Base-by-base conservation (phyloP, 1,140 invertebrate genomes). In the Lasaia peninsularis region DNA sequence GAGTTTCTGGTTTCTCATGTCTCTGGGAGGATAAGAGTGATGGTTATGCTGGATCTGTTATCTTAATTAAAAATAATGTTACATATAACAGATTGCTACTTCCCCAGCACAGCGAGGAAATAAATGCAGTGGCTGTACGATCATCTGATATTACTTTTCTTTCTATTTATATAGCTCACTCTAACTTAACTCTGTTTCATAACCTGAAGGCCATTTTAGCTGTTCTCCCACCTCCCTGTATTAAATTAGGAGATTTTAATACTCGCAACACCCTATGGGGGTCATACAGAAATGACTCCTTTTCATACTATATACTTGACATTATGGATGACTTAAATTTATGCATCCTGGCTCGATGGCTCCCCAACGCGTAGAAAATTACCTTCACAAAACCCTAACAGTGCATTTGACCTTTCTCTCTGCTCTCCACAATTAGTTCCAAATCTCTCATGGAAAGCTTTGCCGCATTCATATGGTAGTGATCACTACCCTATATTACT, bases 391-490 rank as follows among this genome's bases (percentile, higher is more conserved):
- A 34, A 34, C n/a, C 32, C 32, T 34, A n/a, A n/a, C n/a, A n/a
- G n/a, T n/a, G n/a, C n/a, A n/a, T n/a, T n/a, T n/a, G n/a, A n/a
- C n/a, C n/a, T 34, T 34, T 34, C 32, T n/a, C 10, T 34, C 1
- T 34, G 32, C 10, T 34, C 32, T n/a, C 32, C 32, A n/a, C n/a
- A n/a, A n/a, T n/a, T n/a, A n/a, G n/a, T n/a, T n/a, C n/a, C 21
- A 12, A 71, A 60, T 71, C 58, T 61, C 67, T 67, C 34, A 62
- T 48, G 34, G 37, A 28, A 14, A 58, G 63, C 20, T 61, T 62
- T 48, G 31, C 32, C 56, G 55, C 63, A 75, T 64, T 72, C 62
- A 35, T 35, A 12, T 35, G n/a, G 34, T 12, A 35, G 34, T 12
- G 34, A 35, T 35, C n/a, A 35, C 12, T 35, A 35, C 12, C 34